Base-by-base conservation (phyloP, 2,797 vertebrate species). In the Ctenochaetus hawaiiensis region DNA sequence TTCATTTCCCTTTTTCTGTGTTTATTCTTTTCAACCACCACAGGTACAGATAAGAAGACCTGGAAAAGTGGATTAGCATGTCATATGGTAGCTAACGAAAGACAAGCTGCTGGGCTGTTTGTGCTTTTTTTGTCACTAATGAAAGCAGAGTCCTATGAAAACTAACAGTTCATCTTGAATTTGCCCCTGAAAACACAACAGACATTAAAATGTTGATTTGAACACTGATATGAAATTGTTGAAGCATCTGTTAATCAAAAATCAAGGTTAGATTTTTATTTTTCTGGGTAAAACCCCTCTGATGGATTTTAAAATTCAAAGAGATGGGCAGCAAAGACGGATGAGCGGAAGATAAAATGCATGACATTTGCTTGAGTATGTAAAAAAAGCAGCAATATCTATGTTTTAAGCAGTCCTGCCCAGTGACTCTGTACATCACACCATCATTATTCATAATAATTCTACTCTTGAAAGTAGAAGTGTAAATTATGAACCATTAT, bases 1-100 rank as follows among this genome's bases (percentile, higher is more conserved):
- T 22, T 49, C 22, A 51, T 48, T 47, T 61, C 66, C 23, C 26
- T 44, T 61, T 72, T 73, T 8, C 57, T 26, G 26, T 18, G 6
- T 58, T 67, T 41, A 5, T 77, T 59, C 16, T 71, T 53, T 20
- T 72, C 51, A 3, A 1, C 11, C 37, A 72, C 23, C 52, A 49
- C n/a, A 14, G 23, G 16, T 22, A 0, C 58, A 12, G 49, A 78
- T 65, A 13, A 56, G 23, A 66, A 49, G 56, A 73, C 26, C 56
- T 16, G 43, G 65, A 63, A 30, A 54, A 57, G 26, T 10, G 44
- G 37, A 73, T 60, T 67, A 75, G 39, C 41, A 17, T 45, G 45
- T 37, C 4, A 49, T 34, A 54, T 30, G 13, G 47, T 11, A n/a
- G 59, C 23, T 8, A 58, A 52, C 44, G 4, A 20, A 53, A 53